Conservation (phyloP, 2,888 invertebrate genomes). For the Cryptocheilus praepositus region DNA sequence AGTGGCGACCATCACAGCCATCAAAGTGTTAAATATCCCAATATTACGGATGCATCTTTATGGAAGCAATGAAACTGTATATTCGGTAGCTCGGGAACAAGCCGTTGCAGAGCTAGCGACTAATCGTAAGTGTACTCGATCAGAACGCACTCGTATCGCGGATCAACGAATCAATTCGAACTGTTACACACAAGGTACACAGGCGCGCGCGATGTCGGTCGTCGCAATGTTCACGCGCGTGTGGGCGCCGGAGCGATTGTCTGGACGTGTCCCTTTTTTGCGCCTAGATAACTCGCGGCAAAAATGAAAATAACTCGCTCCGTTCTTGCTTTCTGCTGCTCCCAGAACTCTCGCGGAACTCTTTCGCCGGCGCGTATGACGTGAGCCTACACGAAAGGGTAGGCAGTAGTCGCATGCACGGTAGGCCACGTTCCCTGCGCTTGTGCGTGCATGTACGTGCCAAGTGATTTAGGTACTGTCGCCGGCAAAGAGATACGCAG, state of each 20-base stretch:
- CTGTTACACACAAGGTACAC: conserved; percentile 15
- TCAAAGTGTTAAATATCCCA: too few species aligned
- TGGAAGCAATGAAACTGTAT: too few species aligned
- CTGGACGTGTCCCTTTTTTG: conserved; percentile 55
- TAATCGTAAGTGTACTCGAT: too few species aligned
- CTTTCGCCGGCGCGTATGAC: conserved; percentile 13
- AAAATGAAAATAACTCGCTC: conserved; percentile 53
- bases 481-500: conserved; percentile 21
- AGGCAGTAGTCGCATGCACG: conserved; percentile 36
- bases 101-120: too few species aligned
- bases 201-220: conserved; percentile 8
- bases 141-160: too few species aligned
- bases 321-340: background rate
- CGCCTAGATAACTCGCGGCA: conserved; percentile 57
- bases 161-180: conserved; percentile 17
- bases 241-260: conserved; percentile 52
- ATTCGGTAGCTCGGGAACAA: too few species aligned
- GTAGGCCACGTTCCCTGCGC: background rate
- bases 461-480: conserved; percentile 54
- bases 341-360: conserved; percentile 8
- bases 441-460: conserved; percentile 34
- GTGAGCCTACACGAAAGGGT: conserved; percentile 57
- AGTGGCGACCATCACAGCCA: too few species aligned
- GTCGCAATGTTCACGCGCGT: conserved; percentile 27
- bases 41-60: too few species aligned